Evolutionary conservation across 2,113 vertebrate genomes (phyloP), one percentile per base, ranked within the genome.

Genomic region (Glaucomys volans): DNA sequence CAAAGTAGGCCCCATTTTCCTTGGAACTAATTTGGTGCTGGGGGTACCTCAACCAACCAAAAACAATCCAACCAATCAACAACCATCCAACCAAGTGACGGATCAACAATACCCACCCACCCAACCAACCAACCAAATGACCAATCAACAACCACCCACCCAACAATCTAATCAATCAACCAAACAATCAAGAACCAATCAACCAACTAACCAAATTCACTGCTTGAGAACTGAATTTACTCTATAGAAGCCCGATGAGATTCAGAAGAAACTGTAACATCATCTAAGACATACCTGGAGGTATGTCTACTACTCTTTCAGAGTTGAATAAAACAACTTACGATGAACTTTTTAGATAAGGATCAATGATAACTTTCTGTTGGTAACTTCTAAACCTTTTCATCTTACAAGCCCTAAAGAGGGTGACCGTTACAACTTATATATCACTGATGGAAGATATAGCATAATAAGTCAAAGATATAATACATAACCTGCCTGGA

Each of bases 381-480:
- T 52, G 37, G 54, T 75, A 82, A 89, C n/a, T 92, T 96, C 82
- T 37, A 84, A 79, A 83, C 4, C 12, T 66, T 82, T 62, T 52
- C 18, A 37, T 59, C 67, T 77, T 84, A 37, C 62, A 76, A 82
- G 30, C 69, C n/a, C 64, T 93, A n/a, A 67, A 89, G 82, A 94
- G 44, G 57, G 0, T 54, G n/a, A 81, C 18, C 47, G 62, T 66
- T 87, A 85, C 8, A 67, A 42, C 81, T 79, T 94, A 69, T 54
- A 97, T 94, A 88, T 91, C 72, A 94, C 79, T 84, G 75, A 95
- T 81, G 30, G 69, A 79, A 95, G 54, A 86, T 37, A 74, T 16
- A 93, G 20, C 24, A 69, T 32, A 67, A 8, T 42, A 54, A 77
- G 50, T 42, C 35, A 91, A 81, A 92, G 77, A 66, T 17, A 57